A percentile compares a stretch with the other conserved stretches of the same genome.
Evolutionary conservation across 2,888 invertebrate genomes (phyloP).

Genomic region (Leptinotarsa tumamoca): DNA sequence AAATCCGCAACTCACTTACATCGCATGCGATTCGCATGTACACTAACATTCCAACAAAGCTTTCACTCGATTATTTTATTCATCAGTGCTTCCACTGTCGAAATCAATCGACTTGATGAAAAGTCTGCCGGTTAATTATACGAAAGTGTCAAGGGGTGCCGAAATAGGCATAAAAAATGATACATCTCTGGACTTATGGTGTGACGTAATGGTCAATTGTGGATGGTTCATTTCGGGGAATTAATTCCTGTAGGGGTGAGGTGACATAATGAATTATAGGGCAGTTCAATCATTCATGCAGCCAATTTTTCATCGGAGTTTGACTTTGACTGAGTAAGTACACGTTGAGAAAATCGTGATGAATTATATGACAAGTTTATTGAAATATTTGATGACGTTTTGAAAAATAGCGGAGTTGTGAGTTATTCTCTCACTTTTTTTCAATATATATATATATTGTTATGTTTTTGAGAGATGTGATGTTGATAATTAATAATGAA

Average conservation of each 20-base stretch:
- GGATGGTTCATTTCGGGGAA: conserved; percentile 50
- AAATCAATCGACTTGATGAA: conserved; percentile 51
- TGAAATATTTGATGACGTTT: too few species aligned
- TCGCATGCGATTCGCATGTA: too few species aligned
- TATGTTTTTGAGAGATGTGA: too few species aligned
- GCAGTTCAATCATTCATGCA: background rate
- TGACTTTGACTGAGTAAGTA: background rate
- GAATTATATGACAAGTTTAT: too few species aligned
- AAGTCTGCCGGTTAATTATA: conserved; percentile 62
- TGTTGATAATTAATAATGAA: too few species aligned
- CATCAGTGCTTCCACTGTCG: background rate
- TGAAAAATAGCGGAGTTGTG: too few species aligned
- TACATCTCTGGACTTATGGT: conserved; percentile 38
- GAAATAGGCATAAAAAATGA: conserved; percentile 45
- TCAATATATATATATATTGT: too few species aligned
- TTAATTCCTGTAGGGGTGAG: conserved; percentile 47
- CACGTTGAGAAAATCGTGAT: background rate
- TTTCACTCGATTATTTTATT: conserved; percentile 23
- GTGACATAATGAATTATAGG: conserved; percentile 38
- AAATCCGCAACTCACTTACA: too few species aligned
- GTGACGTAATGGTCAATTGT: conserved; percentile 50
- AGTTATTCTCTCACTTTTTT: too few species aligned
- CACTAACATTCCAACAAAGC: conserved; percentile 39
- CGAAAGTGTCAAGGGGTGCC: conserved; percentile 49
- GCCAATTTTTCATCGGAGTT: conserved; percentile 8